Evolutionary conservation across 2,113 vertebrate genomes (phyloP), one percentile per base, ranked within the genome.

Genomic region (Rhynchomys soricoides): DNA sequence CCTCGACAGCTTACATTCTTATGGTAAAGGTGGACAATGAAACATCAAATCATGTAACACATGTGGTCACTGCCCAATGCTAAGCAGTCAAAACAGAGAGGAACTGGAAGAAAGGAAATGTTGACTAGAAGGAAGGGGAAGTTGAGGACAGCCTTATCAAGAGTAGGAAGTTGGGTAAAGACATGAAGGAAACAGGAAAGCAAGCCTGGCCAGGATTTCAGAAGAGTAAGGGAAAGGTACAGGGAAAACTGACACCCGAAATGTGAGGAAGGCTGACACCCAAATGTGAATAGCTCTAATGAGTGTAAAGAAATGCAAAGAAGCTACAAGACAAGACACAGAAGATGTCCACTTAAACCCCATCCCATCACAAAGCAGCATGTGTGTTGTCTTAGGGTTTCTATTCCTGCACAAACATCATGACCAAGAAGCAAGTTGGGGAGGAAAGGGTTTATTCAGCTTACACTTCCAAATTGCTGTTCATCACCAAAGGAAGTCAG

Each of bases 31-130:
- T 48, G 26, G 7, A 66, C 50, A 81, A 17, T 11, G 50, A 68
- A 79, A 15, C 6, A 13, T 6, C 7, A 26, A 37, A 50, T 22
- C 5, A 9, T 16, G 77, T 40, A 40, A 50, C n/a, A 66, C 3
- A 3, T 1, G 2, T 45, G 13, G 34, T 2, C 16, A 2, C 3
- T 6, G 12, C 3, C 7, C 10, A 24, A 17, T 7, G 40, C 12
- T 12, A 45, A 22, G 11, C 19, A 19, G 13, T 34, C 12, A 78
- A 66, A 59, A 8, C 13, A 43, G 24, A n/a, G 29, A 17, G n/a
- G 21, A 57, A 10, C 8, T 34, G 1, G 4, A 22, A 70, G 29
- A 12, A 22, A 77, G 52, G 43, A 88, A 31, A 3, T 12, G 2
- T 5, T 55, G 7, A 3, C n/a, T 34, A 8, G 81, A 26, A 48